Base-by-base conservation (phyloP, 2,113 vertebrate species). In the Morone saxatilis region DNA sequence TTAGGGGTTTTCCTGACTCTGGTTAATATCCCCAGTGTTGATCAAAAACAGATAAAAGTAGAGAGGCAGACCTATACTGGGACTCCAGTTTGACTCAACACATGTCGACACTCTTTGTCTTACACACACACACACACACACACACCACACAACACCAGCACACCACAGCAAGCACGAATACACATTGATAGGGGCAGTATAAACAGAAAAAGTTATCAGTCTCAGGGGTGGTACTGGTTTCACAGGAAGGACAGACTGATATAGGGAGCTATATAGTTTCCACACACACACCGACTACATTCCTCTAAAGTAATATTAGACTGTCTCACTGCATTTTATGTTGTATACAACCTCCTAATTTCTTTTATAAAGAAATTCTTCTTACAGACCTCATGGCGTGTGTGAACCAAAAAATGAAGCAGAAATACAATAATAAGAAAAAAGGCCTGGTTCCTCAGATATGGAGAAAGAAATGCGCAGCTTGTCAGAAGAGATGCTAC, bases 161-260 rank as follows among this genome's bases (percentile, higher is more conserved):
- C n/a, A n/a, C n/a, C n/a, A n/a, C n/a, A n/a, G n/a, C n/a, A n/a
- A n/a, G n/a, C n/a, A n/a, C n/a, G n/a, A n/a, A n/a, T n/a, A n/a
- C n/a, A n/a, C n/a, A n/a, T n/a, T n/a, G n/a, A n/a, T n/a, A n/a
- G 90, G 75, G 66, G 73, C 70, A 71, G 84, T 69, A 85, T 86
- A 92, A 88, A 92, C 88, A 92, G 78, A 78, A 88, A 88, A 84
- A 71, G 84, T 83, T 87, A 91, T 93, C 90, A 90, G 82, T 84
- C 88, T 89, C 78, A 5, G 25, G 81, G 91, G 82, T 56, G 59
- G 74, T 53, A 12, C 67, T 72, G 73, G 38, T 91, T 89, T 80
- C 85, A 72, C 86, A 62, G 81, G 82, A 89, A 91, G 78, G 47
- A 59, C 19, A 62, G 48, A 43, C 75, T 80, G 71, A 86, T 83